Conservation (phyloP, 1,140 invertebrate genomes). For the Sesamia nonagrioides region DNA sequence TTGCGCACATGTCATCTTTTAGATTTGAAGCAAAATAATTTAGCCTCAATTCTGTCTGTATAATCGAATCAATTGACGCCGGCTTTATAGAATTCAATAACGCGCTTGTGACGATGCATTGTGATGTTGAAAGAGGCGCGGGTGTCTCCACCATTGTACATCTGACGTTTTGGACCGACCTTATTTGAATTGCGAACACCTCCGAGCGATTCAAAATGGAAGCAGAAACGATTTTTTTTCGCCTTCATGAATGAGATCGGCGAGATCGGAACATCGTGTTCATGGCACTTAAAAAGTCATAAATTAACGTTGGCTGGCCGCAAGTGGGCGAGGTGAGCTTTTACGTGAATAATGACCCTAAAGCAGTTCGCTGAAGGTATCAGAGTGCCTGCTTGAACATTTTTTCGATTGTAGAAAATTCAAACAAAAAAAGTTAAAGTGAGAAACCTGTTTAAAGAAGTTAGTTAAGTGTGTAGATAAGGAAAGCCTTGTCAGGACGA, state of each 20-base stretch:
- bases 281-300: slow-evolving; percentile 68
- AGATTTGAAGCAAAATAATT: background rate
- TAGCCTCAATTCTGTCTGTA: background rate
- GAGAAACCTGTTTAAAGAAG: background rate
- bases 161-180: slow-evolving; percentile 21
- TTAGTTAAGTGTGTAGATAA: background rate
- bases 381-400: slow-evolving; percentile 54
- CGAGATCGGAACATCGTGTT: slow-evolving; percentile 63
- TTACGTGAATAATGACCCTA: slow-evolving; percentile 63
- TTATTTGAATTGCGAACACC: slow-evolving; percentile 45
- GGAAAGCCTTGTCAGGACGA: background rate
- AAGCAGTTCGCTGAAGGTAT: slow-evolving; percentile 57
- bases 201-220: slow-evolving; percentile 28
- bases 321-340: slow-evolving; percentile 59
- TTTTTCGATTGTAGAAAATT: slow-evolving; percentile 50
- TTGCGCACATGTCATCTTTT: slow-evolving; percentile 15
- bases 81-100: slow-evolving; percentile 32
- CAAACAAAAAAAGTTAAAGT: slow-evolving; percentile 7
- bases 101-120: slow-evolving; percentile 30
- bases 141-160: slow-evolving; percentile 31
- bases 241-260: slow-evolving; percentile 50
- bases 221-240: slow-evolving; percentile 46
- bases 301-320: slow-evolving; percentile 62
- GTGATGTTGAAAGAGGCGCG: slow-evolving; percentile 37
- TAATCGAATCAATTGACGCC: slow-evolving; percentile 13